These are phyloP conservation scores for Uloborus diversus DNA, from an alignment of 1,140 invertebrate species.

Conservation along the genomic window DNA sequence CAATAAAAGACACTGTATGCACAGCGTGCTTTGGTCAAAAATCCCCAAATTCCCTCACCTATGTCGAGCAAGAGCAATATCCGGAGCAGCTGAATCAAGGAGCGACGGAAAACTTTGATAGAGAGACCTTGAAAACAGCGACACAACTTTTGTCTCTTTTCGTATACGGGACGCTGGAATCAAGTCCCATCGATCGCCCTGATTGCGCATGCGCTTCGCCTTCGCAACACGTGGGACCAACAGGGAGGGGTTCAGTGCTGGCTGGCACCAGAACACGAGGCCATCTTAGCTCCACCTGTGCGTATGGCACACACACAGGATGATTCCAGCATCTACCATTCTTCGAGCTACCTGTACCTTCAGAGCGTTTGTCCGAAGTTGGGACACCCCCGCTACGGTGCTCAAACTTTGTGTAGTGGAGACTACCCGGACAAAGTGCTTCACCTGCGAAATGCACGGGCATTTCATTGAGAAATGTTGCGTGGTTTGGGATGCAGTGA, in stretches of 20 bases:
- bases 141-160: constrained; percentile 46
- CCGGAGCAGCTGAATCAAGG: not conserved
- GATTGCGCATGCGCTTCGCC: constrained; percentile 12
- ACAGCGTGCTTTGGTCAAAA: too few relatives aligned
- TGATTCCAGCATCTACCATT: constrained; percentile 34
- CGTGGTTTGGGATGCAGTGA: too few relatives aligned
- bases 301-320: constrained; percentile 21
- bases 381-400: too few relatives aligned
- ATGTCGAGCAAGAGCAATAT: not conserved
- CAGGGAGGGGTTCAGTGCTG: not conserved
- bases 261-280: constrained; percentile 18
- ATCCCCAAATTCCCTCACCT: too few relatives aligned
- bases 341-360: constrained; percentile 49
- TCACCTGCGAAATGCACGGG: too few relatives aligned
- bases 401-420: too few relatives aligned
- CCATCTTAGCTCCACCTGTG: constrained; percentile 55
- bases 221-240: constrained; percentile 51
- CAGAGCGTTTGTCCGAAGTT: not conserved
- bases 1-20: too few relatives aligned
- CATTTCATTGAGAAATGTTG: too few relatives aligned
- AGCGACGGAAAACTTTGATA: constrained; percentile 36
- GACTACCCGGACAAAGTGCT: too few relatives aligned
- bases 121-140: constrained; percentile 38
- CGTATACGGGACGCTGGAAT: constrained; percentile 31
- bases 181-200: constrained; percentile 26